Evolutionary conservation across 2,888 invertebrate genomes (phyloP).

Genomic region (Nomada lathburiana): DNA sequence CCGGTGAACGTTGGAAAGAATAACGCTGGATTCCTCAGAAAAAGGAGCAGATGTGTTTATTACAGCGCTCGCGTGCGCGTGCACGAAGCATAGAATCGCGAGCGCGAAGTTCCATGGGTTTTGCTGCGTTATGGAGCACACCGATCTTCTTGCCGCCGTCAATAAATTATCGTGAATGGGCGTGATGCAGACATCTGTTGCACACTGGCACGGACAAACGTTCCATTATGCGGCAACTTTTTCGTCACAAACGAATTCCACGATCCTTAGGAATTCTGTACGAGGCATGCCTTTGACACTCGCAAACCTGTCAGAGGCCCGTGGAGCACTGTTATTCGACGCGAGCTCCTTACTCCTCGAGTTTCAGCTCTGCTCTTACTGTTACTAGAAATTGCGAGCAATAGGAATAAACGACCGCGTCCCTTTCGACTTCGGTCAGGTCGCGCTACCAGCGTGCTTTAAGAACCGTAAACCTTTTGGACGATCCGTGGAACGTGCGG

Average conservation of each 20-base stretch:
- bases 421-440: too few relatives aligned
- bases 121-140: conserved; percentile 27
- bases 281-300: not conserved
- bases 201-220: conserved; percentile 20
- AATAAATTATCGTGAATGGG: conserved; percentile 48
- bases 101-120: conserved; percentile 18
- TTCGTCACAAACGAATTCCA: not conserved
- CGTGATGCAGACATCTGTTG: conserved; percentile 40
- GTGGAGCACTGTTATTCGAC: not conserved
- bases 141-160: conserved; percentile 24
- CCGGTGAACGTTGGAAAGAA: conserved; percentile 35
- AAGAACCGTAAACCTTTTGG: not conserved
- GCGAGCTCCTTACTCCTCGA: not conserved
- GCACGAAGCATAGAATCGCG: conserved; percentile 4
- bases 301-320: not conserved
- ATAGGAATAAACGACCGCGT: not conserved
- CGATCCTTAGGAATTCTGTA: not conserved
- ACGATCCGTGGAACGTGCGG: not conserved
- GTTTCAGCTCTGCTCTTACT: not conserved
- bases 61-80: conserved; percentile 13
- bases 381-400: conserved; percentile 6
- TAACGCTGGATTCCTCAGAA: conserved; percentile 39
- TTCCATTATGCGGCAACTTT: conserved; percentile 6
- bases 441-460: not conserved
- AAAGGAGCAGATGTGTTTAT: conserved; percentile 43